Percentiles rank a stretch among this genome's conserved stretches.
phyloP scores from a whole-genome alignment of 2,888 invertebrate species.

The Altica lythri region DNA sequence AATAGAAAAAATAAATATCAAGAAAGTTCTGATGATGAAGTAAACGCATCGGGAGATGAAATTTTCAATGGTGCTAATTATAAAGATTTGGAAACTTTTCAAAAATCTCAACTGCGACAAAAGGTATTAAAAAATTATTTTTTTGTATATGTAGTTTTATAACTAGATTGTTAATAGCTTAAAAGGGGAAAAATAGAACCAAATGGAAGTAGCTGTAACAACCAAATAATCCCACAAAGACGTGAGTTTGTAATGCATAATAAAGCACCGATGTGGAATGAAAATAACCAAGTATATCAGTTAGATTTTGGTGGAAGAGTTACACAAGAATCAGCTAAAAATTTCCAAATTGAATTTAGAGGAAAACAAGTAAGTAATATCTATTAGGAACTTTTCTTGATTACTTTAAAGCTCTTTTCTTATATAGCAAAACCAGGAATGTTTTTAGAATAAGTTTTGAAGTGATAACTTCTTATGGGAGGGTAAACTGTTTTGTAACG shows the following conservation, averaged over 20 bases:
- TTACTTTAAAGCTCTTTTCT: too few relatives aligned
- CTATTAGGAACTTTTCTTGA: too few relatives aligned
- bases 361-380: conserved; percentile 81
- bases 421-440: too few relatives aligned
- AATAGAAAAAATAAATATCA: conserved; percentile 75
- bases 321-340: conserved; percentile 98
- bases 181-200: conserved; percentile 72
- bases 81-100: conserved; percentile 86
- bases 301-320: conserved; percentile 98
- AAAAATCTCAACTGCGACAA: conserved; percentile 87
- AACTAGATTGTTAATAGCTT: conserved; percentile 60
- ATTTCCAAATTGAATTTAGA: conserved; percentile 97
- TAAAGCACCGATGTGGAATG: conserved; percentile 92
- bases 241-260: conserved; percentile 95
- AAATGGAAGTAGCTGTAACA: conserved; percentile 56
- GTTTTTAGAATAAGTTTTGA: too few relatives aligned
- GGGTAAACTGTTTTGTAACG: too few relatives aligned
- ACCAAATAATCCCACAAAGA: conserved; percentile 60
- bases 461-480: too few relatives aligned
- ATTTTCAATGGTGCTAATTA: conserved; percentile 74
- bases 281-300: conserved; percentile 98
- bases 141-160: conserved; percentile 1
- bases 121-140: conserved; percentile 65
- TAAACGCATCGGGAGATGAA: conserved; percentile 62
- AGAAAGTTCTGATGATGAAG: conserved; percentile 80